These are phyloP conservation scores for Pocillopora verrucosa DNA, from an alignment of 64 coral and sea anemone genomes.

Conservation along the genomic window DNA sequence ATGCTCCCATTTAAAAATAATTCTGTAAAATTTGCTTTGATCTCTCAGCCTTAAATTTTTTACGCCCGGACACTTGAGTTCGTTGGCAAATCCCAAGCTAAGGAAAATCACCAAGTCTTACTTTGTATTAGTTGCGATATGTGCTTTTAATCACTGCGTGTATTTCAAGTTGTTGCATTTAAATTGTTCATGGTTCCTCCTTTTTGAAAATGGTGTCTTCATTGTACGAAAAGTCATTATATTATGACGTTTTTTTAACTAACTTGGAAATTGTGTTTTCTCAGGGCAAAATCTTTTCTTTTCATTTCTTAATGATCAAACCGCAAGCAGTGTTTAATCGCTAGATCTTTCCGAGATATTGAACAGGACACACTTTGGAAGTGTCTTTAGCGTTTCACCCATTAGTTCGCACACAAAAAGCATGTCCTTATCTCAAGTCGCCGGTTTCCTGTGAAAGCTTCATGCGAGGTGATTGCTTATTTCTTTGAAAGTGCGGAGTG, in stretches of 20 bases:
- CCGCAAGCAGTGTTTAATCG: conserved; percentile 31
- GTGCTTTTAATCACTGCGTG: not conserved
- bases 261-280: not conserved
- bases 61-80: not conserved
- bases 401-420: not conserved
- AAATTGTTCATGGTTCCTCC: not conserved
- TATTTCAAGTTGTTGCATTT: not conserved
- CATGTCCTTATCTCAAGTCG: not conserved
- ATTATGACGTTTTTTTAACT: not conserved
- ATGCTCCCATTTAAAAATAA: not conserved
- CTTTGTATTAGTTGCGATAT: conserved; percentile 2
- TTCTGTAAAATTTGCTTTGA: not conserved
- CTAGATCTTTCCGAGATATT: conserved; percentile 37
- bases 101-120: conserved; percentile 3
- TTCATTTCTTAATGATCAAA: conserved; percentile 37
- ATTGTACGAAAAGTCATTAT: not conserved
- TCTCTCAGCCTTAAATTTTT: not conserved
- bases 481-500: not conserved
- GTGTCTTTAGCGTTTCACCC: not conserved
- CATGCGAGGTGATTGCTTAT: not conserved
- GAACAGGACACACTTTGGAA: not conserved
- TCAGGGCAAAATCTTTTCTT: not conserved
- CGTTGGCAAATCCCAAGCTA: not conserved
- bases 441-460: not conserved
- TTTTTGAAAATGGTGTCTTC: not conserved